phyloP scores from a whole-genome alignment of 1,140 invertebrate genomes.

The Eupeodes corollae region DNA sequence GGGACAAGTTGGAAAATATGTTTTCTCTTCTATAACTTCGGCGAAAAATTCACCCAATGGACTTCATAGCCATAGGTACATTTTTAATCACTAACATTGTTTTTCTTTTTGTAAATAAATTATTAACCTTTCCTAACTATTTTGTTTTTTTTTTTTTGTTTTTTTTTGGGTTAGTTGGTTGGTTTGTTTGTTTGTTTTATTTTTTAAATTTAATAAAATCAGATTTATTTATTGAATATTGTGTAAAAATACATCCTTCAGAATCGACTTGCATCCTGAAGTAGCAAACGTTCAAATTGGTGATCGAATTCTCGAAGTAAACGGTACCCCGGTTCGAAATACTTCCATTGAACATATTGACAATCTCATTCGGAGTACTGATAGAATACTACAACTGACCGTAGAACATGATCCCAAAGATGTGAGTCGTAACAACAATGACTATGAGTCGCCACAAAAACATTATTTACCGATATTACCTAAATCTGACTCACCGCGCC shows the following conservation, averaged over 20 bases:
- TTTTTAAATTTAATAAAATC: background rate
- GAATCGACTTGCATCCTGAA: conserved; percentile 69
- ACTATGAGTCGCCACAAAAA: conserved; percentile 3
- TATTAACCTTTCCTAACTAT: no score
- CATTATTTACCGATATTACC: background rate
- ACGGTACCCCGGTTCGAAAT: conserved; percentile 75
- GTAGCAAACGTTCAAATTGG: conserved; percentile 78
- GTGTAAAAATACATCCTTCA: conserved; percentile 36
- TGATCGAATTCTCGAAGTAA: conserved; percentile 83
- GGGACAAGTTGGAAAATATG: conserved; percentile 27
- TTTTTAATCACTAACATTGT: background rate
- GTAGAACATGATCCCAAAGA: conserved; percentile 75
- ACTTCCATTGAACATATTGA: conserved; percentile 62
- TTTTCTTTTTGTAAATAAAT: no score
- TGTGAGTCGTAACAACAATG: conserved; percentile 3
- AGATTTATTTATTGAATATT: background rate
- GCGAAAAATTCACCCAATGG: conserved; percentile 34
- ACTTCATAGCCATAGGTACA: conserved; percentile 29
- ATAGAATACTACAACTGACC: conserved; percentile 59
- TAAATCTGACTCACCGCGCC: background rate
- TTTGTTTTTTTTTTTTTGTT: no score
- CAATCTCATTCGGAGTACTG: conserved; percentile 59
- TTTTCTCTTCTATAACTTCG: conserved; percentile 31
- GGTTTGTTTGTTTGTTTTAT: no score
- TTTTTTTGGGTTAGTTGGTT: no score